Conservation (phyloP, 1,140 invertebrate genomes). For the Pseudomyrmex concolor region DNA sequence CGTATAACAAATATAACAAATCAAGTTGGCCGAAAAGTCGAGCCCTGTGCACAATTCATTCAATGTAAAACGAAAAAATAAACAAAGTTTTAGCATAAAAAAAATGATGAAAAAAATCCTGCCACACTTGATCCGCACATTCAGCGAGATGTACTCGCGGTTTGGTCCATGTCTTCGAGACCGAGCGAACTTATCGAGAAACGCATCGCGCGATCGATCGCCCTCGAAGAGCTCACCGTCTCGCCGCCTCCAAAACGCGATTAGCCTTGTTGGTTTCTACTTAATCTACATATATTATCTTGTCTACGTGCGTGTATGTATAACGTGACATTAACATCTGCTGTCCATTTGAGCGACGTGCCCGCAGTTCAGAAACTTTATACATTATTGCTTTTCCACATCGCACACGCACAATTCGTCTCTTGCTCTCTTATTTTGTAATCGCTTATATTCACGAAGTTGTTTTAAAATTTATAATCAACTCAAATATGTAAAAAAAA, state of each 20-base stretch:
- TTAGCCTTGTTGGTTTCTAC: conserved; percentile 17
- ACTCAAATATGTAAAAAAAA: neutral
- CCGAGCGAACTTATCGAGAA: conserved; percentile 25
- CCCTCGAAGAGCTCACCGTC: conserved; percentile 28
- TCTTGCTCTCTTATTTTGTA: conserved; percentile 44
- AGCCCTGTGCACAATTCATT: too few species aligned
- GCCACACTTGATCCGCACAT: conserved; percentile 28
- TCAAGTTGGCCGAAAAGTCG: neutral
- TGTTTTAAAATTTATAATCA: neutral
- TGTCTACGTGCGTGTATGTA: conserved; percentile 70
- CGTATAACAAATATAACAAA: neutral
- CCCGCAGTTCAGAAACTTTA: conserved; percentile 82
- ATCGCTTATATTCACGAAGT: conserved; percentile 2
- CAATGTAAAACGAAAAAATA: neutral
- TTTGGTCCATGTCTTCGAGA: conserved; percentile 54
- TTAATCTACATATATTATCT: conserved; percentile 63
- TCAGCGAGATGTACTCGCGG: conserved; percentile 4
- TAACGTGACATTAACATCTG: conserved; percentile 79
- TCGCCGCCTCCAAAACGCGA: conserved; percentile 32
- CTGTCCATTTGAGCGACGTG: conserved; percentile 76
- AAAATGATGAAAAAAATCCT: neutral
- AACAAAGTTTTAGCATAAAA: neutral
- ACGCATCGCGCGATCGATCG: conserved; percentile 15
- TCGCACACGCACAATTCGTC: conserved; percentile 71
- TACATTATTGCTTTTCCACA: conserved; percentile 84